Evolutionary conservation across 1,140 invertebrate species (phyloP).

Genomic region (Caenorhabditis inopinata): DNA sequence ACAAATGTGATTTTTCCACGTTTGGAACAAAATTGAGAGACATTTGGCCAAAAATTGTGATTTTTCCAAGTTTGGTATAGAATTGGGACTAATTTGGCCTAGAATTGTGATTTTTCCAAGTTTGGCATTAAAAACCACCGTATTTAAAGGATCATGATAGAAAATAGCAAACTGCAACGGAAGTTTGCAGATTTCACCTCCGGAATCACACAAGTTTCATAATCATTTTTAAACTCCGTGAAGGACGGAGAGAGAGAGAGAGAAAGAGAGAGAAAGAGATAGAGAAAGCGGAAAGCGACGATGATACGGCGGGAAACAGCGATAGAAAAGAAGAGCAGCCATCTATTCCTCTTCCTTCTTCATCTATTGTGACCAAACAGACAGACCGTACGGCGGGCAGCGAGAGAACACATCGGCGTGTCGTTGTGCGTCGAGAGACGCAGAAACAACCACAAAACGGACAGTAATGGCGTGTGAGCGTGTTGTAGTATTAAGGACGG

Average conservation of each 20-base stretch:
- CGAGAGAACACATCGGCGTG: not conserved
- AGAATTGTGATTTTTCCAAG: too few relatives aligned
- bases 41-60: too few relatives aligned
- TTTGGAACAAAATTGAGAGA: too few relatives aligned
- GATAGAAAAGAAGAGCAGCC: not conserved
- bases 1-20: too few relatives aligned
- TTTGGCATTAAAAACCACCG: too few relatives aligned
- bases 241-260: not conserved
- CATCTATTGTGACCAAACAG: slow-evolving; percentile 17
- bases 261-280: not conserved
- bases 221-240: not conserved
- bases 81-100: too few relatives aligned
- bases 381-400: slow-evolving; percentile 6
- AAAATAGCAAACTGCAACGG: too few relatives aligned
- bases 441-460: not conserved
- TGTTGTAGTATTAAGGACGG: not conserved
- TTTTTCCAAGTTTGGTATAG: too few relatives aligned
- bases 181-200: too few relatives aligned
- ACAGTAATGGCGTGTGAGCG: not conserved
- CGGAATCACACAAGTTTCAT: too few relatives aligned
- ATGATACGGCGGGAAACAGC: slow-evolving; percentile 16
- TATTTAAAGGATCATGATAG: too few relatives aligned
- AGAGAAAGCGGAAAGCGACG: not conserved
- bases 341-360: not conserved
- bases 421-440: not conserved